Conservation (phyloP, 2,797 vertebrate genomes). For the Coilia nasus region DNA sequence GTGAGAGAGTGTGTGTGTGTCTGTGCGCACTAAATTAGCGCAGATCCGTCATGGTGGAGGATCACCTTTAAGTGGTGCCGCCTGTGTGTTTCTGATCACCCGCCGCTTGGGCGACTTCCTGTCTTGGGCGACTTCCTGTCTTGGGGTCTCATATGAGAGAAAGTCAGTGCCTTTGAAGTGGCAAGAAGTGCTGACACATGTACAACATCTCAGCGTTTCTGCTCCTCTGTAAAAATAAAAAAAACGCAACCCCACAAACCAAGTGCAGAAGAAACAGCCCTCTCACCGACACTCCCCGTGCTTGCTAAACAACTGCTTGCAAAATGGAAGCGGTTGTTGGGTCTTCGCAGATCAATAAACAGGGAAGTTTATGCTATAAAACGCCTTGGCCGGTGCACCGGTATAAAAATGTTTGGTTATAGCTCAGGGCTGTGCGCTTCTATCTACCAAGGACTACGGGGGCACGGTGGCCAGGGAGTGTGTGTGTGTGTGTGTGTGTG, state of each 20-base stretch:
- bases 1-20: conserved; percentile 14
- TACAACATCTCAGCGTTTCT: conserved; percentile 32
- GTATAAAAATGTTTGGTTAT: background rate
- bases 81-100: background rate
- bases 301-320: background rate
- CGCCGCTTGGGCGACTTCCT: background rate
- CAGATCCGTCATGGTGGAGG: conserved; percentile 7
- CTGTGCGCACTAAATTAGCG: conserved; percentile 29
- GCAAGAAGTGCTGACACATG: background rate
- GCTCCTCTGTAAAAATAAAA: background rate
- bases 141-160: conserved; percentile 30
- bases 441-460: background rate
- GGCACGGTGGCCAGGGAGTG: background rate
- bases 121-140: background rate
- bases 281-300: background rate
- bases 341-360: conserved; percentile 12
- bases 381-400: background rate
- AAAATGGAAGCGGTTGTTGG: background rate
- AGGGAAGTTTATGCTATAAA: conserved; percentile 17
- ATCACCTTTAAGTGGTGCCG: conserved; percentile 1
- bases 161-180: conserved; percentile 21
- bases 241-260: background rate
- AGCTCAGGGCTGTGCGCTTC: background rate
- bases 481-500: no score
- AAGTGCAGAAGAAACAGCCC: background rate